A percentile compares a stretch with the other conserved stretches of the same genome.
These are phyloP conservation scores for Clitarchus hookeri DNA, from an alignment of 2,888 invertebrate genomes.

Conservation along the genomic window DNA sequence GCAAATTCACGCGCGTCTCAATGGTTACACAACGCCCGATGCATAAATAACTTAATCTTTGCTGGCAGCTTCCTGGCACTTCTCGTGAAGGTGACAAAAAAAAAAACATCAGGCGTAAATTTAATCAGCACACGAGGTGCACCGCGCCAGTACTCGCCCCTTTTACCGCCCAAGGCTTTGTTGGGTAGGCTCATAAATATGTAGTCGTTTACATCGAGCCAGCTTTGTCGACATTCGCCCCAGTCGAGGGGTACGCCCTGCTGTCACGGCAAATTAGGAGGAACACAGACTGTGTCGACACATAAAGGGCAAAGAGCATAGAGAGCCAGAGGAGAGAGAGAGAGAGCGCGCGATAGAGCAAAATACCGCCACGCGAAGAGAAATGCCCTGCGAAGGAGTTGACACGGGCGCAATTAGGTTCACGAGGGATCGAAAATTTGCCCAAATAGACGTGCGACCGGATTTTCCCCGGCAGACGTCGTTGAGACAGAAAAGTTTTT, in stretches of 20 bases:
- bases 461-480: too few relatives aligned
- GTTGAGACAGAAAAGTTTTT: too few relatives aligned
- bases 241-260: background rate
- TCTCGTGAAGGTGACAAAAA: too few relatives aligned
- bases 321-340: background rate
- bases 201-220: background rate
- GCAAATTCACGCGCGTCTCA: too few relatives aligned
- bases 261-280: background rate
- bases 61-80: too few relatives aligned
- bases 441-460: too few relatives aligned
- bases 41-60: too few relatives aligned
- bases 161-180: background rate
- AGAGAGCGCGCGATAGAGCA: background rate
- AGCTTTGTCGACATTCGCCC: background rate
- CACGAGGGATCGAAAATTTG: too few relatives aligned
- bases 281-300: background rate
- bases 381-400: background rate
- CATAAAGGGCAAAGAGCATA: background rate
- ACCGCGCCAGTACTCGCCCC: background rate
- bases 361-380: background rate
- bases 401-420: background rate
- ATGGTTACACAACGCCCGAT: too few relatives aligned
- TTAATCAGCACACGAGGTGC: too few relatives aligned
- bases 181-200: background rate
- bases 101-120: too few relatives aligned